phyloP scores from a whole-genome alignment of 2,888 invertebrate species.

The Diaprepes abbreviatus region DNA sequence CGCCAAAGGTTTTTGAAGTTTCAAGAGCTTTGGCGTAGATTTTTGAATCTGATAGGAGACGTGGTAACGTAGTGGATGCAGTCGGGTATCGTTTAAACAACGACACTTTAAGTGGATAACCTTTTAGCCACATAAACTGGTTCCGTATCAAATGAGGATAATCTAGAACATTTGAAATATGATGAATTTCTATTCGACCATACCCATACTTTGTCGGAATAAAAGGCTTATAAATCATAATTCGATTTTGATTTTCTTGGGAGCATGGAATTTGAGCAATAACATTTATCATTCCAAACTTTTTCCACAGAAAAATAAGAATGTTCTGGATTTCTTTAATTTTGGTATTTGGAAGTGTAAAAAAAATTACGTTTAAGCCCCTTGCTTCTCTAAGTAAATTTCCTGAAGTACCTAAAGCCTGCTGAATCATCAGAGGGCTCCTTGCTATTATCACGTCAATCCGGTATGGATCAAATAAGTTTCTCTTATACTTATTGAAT shows the following conservation, averaged over 20 bases:
- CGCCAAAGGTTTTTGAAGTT: conserved; percentile 56
- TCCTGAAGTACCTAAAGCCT: not conserved
- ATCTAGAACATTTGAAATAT: conserved; percentile 17
- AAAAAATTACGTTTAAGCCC: not conserved
- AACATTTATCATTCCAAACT: conserved; percentile 30
- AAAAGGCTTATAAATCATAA: conserved; percentile 35
- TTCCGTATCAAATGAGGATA: conserved; percentile 33
- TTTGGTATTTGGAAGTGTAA: not conserved
- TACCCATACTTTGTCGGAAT: conserved; percentile 16
- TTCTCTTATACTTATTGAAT: no score
- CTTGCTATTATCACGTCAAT: not conserved
- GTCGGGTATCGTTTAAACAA: conserved; percentile 58
- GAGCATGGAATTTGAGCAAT: conserved; percentile 33
- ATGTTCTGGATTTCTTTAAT: conserved; percentile 13
- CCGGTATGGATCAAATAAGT: not conserved
- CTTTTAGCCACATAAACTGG: conserved; percentile 56
- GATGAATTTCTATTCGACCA: conserved; percentile 28
- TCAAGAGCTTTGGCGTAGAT: conserved; percentile 36
- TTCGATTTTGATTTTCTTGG: not conserved
- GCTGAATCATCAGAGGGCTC: not conserved
- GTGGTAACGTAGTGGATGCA: conserved; percentile 25
- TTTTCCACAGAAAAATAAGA: conserved; percentile 22
- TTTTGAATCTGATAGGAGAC: not conserved
- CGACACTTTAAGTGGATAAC: conserved; percentile 60
- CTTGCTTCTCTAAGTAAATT: not conserved